A percentile compares a stretch with the other conserved stretches of the same genome.
These are phyloP conservation scores for Tricholaema leucomelas DNA, from an alignment of 2,113 vertebrate genomes.

Conservation along the genomic window DNA sequence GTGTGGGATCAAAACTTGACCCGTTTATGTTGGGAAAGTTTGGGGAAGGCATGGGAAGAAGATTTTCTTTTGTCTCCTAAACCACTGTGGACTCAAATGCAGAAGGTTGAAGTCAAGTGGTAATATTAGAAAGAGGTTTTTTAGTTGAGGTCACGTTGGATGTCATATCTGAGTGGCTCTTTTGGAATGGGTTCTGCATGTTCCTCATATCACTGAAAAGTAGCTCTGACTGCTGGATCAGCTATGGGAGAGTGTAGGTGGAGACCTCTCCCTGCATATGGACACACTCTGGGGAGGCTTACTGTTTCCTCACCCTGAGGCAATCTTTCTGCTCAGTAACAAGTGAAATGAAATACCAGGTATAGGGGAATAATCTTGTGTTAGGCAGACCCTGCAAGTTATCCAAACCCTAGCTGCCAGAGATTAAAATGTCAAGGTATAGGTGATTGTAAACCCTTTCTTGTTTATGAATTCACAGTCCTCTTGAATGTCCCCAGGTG, in stretches of 20 bases:
- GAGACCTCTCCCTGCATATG: background rate
- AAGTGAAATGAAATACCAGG: background rate
- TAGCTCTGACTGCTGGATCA: background rate
- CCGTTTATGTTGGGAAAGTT: accelerated
- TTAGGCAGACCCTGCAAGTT: background rate
- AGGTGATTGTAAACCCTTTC: constrained; percentile 14
- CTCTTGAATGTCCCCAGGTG: background rate
- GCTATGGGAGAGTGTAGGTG: accelerated
- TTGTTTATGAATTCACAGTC: constrained; percentile 50
- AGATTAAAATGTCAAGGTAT: background rate
- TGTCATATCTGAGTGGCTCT: background rate
- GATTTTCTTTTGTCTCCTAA: background rate
- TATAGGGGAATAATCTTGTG: background rate
- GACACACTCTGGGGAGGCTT: background rate
- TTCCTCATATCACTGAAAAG: background rate
- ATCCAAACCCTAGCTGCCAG: background rate
- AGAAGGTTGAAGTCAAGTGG: accelerated
- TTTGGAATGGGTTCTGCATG: background rate
- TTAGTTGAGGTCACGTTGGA: background rate
- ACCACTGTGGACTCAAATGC: accelerated
- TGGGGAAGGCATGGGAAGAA: background rate
- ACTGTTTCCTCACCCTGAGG: accelerated
- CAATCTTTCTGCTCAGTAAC: background rate
- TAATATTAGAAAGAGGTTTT: background rate
- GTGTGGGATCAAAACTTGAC: background rate